A percentile compares a stretch with the other conserved stretches of the same genome.
Evolutionary conservation across 2,888 invertebrate genomes (phyloP).

Genomic region (Tetranychus truncatus): DNA sequence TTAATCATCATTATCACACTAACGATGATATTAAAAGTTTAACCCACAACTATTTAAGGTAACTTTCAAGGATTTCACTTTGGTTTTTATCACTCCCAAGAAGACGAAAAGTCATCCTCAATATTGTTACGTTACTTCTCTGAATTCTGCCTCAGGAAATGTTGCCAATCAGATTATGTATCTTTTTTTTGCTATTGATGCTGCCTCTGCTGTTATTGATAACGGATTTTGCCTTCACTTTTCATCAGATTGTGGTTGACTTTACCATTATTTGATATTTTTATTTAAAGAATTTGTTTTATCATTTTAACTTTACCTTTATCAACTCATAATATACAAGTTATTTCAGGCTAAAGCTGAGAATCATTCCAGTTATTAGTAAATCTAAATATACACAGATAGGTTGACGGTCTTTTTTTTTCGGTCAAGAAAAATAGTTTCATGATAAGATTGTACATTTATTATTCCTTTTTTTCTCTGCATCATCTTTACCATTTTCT

Average conservation of each 20-base stretch:
- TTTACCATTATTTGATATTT: too few species aligned
- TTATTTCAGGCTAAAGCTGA: too few species aligned
- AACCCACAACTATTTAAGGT: neutral
- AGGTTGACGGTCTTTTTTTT: too few species aligned
- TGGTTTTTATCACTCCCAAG: neutral
- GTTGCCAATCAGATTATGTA: neutral
- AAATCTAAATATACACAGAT: neutral
- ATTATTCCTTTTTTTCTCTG: neutral
- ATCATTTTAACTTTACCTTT: too few species aligned
- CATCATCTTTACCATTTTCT: neutral
- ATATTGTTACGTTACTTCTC: neutral
- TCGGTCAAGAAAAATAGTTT: neutral
- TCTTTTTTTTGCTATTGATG: neutral
- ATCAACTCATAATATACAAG: too few species aligned
- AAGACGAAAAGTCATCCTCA: neutral
- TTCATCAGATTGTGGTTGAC: neutral
- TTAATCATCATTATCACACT: too few species aligned
- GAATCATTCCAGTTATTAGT: too few species aligned
- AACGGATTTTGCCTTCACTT: neutral
- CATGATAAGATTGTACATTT: neutral
- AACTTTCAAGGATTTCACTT: neutral
- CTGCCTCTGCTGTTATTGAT: neutral
- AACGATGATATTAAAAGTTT: neutral
- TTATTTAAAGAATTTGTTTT: too few species aligned
- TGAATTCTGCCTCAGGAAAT: neutral